These are phyloP conservation scores for Troides helena DNA, from an alignment of 2,888 invertebrate genomes.

Conservation along the genomic window DNA sequence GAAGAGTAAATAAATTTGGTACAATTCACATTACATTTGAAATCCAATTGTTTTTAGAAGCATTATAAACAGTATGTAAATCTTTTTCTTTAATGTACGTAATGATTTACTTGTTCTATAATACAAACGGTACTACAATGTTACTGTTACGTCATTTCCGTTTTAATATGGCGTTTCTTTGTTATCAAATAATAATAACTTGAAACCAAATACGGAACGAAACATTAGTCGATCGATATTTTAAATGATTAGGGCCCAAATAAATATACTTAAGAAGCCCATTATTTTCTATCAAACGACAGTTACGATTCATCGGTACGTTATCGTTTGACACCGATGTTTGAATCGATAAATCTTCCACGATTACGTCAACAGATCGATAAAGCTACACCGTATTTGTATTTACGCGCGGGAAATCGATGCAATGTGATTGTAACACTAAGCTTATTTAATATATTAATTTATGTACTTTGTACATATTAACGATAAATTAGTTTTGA, in stretches of 20 bases:
- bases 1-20: too few species aligned
- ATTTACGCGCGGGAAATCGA: constrained; percentile 4
- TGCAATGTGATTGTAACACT: constrained; percentile 5
- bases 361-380: constrained; percentile 25
- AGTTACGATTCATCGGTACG: constrained; percentile 25
- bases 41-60: too few species aligned
- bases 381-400: constrained; percentile 12
- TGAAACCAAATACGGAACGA: constrained; percentile 16
- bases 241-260: constrained; percentile 19
- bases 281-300: constrained; percentile 27
- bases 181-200: not conserved
- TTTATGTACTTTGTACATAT: too few species aligned
- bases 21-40: too few species aligned
- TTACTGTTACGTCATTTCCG: too few species aligned
- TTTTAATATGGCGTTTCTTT: too few species aligned
- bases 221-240: constrained; percentile 17
- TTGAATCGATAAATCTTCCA: constrained; percentile 24
- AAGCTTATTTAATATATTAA: too few species aligned
- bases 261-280: constrained; percentile 22
- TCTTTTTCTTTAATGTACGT: too few species aligned
- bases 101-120: too few species aligned
- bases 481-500: too few species aligned
- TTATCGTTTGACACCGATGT: constrained; percentile 27
- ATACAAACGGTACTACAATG: too few species aligned
- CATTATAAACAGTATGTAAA: too few species aligned